A percentile compares a stretch with the other conserved stretches of the same genome.
Evolutionary conservation across 2,113 vertebrate species (phyloP).

Genomic region (Apodemus speciosus): DNA sequence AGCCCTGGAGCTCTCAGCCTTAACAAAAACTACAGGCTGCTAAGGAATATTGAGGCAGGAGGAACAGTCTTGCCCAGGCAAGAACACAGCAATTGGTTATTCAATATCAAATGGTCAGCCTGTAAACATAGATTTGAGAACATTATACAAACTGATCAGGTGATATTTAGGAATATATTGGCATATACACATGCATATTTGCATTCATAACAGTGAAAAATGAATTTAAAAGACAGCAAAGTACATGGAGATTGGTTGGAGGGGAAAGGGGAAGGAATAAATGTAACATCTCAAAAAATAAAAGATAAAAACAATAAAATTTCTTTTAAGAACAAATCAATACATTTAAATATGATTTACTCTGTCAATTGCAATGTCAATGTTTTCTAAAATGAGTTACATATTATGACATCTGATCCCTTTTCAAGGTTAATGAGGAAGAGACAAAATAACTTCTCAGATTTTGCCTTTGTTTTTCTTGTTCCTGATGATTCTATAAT

Average conservation of each 20-base stretch:
- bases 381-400: conserved; percentile 23
- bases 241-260: neutral
- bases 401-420: neutral
- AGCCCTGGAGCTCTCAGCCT: too few species aligned
- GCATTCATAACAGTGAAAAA: neutral
- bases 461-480: neutral
- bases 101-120: neutral
- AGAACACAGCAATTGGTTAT: neutral
- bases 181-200: neutral
- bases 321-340: conserved; percentile 20
- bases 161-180: neutral
- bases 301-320: neutral
- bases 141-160: neutral
- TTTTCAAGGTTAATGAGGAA: neutral
- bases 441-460: neutral
- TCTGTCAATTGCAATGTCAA: neutral
- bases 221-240: neutral
- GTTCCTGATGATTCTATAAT: neutral
- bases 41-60: neutral
- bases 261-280: neutral
- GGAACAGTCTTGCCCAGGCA: neutral
- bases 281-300: neutral
- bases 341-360: neutral
- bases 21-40: neutral
- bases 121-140: neutral